Evolutionary conservation across 1,140 invertebrate species (phyloP).

Genomic region (Bombus fervidus): DNA sequence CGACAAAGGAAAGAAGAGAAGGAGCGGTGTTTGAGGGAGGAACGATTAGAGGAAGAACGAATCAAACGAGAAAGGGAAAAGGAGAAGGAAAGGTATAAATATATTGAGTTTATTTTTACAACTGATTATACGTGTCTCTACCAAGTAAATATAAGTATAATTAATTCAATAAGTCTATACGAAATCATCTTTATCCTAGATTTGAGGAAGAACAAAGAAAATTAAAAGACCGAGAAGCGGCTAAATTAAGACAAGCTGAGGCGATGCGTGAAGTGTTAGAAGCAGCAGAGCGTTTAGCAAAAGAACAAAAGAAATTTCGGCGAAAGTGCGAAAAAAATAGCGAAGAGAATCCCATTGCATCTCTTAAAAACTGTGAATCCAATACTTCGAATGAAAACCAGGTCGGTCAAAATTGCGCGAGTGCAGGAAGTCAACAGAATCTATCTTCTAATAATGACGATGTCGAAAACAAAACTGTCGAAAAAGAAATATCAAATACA

Average conservation of each 20-base stretch:
- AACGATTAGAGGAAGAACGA: conserved; percentile 86
- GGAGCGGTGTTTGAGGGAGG: conserved; percentile 84
- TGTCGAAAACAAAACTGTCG: background rate
- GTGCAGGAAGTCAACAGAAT: background rate
- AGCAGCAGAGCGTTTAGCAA: conserved; percentile 83
- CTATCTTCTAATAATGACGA: background rate
- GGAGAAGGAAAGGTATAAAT: conserved; percentile 83
- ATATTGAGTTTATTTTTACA: background rate
- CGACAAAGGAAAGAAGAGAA: conserved; percentile 86
- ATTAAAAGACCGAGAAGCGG: conserved; percentile 77
- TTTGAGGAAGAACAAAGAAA: conserved; percentile 79
- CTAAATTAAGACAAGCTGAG: conserved; percentile 72
- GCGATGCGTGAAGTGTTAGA: conserved; percentile 80
- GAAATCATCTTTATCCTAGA: conserved; percentile 53
- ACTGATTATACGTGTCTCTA: background rate
- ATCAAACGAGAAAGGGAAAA: conserved; percentile 86
- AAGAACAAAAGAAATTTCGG: conserved; percentile 85
- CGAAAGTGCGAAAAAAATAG: conserved; percentile 82
- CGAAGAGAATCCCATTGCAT: conserved; percentile 3
- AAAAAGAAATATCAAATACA: conserved; percentile 28
- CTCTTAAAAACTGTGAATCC: conserved; percentile 5
- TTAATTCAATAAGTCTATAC: background rate
- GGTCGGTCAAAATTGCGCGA: background rate
- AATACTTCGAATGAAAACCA: conserved; percentile 4
- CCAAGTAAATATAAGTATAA: background rate